Percentiles rank a stretch among this genome's conserved stretches.
Evolutionary conservation across 2,113 vertebrate species (phyloP).

Genomic region (Carettochelys insculpta): DNA sequence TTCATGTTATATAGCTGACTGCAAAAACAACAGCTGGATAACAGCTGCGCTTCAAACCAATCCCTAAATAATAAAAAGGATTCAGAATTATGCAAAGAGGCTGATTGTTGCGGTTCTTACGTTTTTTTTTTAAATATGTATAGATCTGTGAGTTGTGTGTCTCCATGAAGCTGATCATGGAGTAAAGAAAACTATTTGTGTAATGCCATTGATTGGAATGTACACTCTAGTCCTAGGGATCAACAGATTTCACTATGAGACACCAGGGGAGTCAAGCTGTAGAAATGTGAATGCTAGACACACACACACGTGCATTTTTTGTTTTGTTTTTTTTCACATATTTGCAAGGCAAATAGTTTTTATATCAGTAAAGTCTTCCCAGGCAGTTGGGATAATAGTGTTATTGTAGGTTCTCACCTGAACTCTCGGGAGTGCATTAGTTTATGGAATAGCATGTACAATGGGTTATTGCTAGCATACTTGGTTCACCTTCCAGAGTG

Average conservation of each 20-base stretch:
- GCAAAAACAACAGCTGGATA: neutral
- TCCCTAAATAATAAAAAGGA: neutral
- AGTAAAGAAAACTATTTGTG: neutral
- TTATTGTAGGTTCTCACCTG: fast-evolving
- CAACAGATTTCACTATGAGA: fast-evolving
- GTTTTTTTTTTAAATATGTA: fast-evolving
- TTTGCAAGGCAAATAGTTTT: neutral
- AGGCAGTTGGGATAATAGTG: neutral
- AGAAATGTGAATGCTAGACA: fast-evolving
- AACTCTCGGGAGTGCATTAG: neutral
- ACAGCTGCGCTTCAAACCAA: neutral
- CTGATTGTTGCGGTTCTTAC: neutral
- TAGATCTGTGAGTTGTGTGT: no score
- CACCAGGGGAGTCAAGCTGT: neutral
- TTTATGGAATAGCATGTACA: neutral
- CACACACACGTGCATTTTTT: neutral
- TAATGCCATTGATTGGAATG: fast-evolving
- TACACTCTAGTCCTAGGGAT: fast-evolving
- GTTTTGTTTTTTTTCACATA: fast-evolving
- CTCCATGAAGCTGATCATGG: fast-evolving
- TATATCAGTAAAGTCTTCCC: fast-evolving
- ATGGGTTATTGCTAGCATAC: neutral
- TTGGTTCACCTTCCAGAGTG: neutral
- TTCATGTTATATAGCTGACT: neutral
- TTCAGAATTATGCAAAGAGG: fast-evolving